phyloP scores from a whole-genome alignment of 2,797 vertebrate genomes.

The Acanthurus leucopareius region DNA sequence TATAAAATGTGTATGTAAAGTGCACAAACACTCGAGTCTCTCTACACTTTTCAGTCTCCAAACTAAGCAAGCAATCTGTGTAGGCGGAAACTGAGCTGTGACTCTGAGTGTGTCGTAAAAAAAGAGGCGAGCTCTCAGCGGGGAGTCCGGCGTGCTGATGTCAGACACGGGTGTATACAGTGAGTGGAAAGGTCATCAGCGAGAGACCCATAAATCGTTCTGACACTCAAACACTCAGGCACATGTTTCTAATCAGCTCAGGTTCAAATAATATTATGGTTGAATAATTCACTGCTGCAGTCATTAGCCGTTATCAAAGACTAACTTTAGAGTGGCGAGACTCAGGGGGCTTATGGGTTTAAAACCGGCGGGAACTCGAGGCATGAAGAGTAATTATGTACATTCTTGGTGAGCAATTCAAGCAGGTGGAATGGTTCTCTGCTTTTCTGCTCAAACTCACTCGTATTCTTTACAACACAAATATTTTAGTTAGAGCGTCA shows the following conservation, averaged over 20 bases:
- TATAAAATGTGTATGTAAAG: not conserved
- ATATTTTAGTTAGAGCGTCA: slow-evolving; percentile 45
- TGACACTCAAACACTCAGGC: slow-evolving; percentile 68
- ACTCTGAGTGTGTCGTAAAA: slow-evolving; percentile 28
- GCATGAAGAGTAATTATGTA: slow-evolving; percentile 69
- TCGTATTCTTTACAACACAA: slow-evolving; percentile 55
- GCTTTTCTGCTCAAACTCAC: slow-evolving; percentile 39
- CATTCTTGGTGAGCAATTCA: slow-evolving; percentile 57
- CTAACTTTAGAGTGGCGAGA: slow-evolving; percentile 52
- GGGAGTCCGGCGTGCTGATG: slow-evolving; percentile 43
- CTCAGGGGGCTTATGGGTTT: slow-evolving; percentile 50
- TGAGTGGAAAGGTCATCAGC: slow-evolving; percentile 69
- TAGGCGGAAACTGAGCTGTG: slow-evolving; percentile 40
- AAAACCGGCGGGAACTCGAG: slow-evolving; percentile 54
- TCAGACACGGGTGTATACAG: slow-evolving; percentile 35
- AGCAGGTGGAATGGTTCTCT: slow-evolving; percentile 65
- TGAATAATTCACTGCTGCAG: slow-evolving; percentile 61
- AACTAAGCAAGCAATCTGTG: slow-evolving; percentile 16
- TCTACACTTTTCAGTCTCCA: not conserved
- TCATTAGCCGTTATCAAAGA: slow-evolving; percentile 77
- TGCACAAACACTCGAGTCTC: not conserved
- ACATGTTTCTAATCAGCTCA: slow-evolving; percentile 80
- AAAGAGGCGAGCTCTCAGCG: slow-evolving; percentile 42
- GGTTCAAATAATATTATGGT: slow-evolving; percentile 75
- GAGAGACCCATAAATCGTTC: slow-evolving; percentile 68